Conservation (phyloP, 2,888 invertebrate genomes). For the Caenorhabditis virilis region DNA sequence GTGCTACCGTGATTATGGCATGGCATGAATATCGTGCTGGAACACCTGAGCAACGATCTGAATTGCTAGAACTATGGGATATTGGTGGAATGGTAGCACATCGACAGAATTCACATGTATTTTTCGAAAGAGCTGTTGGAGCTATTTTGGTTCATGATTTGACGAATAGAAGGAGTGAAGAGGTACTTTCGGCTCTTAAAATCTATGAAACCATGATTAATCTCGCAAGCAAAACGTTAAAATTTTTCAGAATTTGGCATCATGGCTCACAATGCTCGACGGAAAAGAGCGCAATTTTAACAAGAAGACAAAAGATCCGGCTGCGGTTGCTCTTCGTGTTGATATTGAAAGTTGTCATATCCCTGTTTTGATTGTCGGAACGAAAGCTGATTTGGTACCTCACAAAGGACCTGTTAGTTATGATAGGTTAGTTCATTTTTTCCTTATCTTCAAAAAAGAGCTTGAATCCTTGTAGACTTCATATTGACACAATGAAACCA, state of each 20-base stretch:
- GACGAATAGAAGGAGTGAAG: constrained; percentile 91
- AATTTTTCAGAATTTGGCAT: constrained; percentile 49
- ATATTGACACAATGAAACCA: constrained; percentile 55
- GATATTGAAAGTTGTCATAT: constrained; percentile 72
- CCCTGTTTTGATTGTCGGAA: constrained; percentile 91
- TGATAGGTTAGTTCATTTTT: constrained; percentile 24
- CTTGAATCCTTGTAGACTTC: constrained; percentile 29
- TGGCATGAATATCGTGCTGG: constrained; percentile 73
- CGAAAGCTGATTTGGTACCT: constrained; percentile 79
- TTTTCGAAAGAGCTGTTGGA: constrained; percentile 88
- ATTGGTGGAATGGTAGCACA: constrained; percentile 78
- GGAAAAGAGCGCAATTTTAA: constrained; percentile 29
- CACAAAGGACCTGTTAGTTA: constrained; percentile 47
- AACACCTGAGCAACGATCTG: constrained; percentile 56
- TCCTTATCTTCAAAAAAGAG: constrained; percentile 6
- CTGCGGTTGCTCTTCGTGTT: constrained; percentile 30
- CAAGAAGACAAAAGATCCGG: constrained; percentile 16
- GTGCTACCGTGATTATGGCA: constrained; percentile 78
- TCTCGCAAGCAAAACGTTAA: neutral
- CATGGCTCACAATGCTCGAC: constrained; percentile 54
- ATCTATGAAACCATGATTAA: neutral
- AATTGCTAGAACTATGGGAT: constrained; percentile 87
- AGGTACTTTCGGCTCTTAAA: constrained; percentile 16
- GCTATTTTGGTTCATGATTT: constrained; percentile 94
- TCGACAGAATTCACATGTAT: constrained; percentile 77